These are phyloP conservation scores for Drosophila birchii DNA, from an alignment of 2,888 invertebrate genomes.

Conservation along the genomic window DNA sequence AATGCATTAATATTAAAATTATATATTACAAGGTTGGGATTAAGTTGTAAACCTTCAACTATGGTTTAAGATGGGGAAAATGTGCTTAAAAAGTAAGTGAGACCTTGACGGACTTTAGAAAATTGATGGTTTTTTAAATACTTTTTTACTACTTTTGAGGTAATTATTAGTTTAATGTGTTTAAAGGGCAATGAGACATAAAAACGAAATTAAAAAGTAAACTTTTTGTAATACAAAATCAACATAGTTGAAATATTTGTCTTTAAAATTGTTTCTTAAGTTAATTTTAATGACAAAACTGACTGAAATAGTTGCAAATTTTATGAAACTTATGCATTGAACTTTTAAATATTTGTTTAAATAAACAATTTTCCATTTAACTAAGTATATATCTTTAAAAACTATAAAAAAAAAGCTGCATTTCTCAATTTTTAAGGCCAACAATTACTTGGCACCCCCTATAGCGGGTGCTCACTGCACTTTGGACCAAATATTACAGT, in stretches of 20 bases:
- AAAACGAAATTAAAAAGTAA: neutral
- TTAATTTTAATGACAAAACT: neutral
- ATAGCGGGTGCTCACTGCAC: neutral
- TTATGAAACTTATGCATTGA: neutral
- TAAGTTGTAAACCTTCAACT: neutral
- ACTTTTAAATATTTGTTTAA: neutral
- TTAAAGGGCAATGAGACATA: neutral
- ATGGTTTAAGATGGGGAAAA: neutral
- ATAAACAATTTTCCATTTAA: neutral
- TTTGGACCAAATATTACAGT: slow-evolving; percentile 3
- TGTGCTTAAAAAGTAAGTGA: neutral
- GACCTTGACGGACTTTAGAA: neutral
- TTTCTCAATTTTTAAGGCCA: neutral
- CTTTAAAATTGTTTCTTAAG: neutral
- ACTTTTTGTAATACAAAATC: neutral
- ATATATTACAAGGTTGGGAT: neutral
- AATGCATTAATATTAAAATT: neutral
- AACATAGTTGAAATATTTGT: neutral
- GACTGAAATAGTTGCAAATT: neutral
- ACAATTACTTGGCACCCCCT: neutral
- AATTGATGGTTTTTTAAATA: neutral
- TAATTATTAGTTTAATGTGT: neutral
- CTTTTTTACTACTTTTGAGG: neutral
- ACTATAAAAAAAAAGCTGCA: neutral
- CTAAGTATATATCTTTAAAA: neutral